Percentiles rank a stretch among this genome's conserved stretches.
Conservation (phyloP, 2,797 vertebrate species). For the Hoplostethus mediterraneus region DNA sequence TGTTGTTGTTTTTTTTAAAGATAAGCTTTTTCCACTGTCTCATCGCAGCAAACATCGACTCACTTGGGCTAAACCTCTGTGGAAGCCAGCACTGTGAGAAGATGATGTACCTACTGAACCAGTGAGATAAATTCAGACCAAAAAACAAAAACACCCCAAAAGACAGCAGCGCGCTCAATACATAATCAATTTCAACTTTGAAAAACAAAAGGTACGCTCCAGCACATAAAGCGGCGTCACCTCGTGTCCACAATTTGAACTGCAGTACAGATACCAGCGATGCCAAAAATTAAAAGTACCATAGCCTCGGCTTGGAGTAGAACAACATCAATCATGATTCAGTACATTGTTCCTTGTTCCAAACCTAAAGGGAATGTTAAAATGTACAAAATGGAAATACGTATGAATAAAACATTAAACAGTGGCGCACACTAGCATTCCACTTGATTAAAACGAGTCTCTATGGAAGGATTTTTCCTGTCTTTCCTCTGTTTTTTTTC, state of each 20-base stretch:
- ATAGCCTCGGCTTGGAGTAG: neutral
- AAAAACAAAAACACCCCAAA: no score
- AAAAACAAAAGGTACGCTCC: neutral
- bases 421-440: slow-evolving; percentile 17
- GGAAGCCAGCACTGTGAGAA: neutral
- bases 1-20: neutral
- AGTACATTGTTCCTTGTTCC: slow-evolving; percentile 10
- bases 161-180: slow-evolving; percentile 12
- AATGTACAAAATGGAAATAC: slow-evolving; percentile 38
- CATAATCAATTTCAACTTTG: neutral
- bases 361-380: slow-evolving; percentile 69
- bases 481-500: slow-evolving; percentile 50
- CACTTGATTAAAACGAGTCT: slow-evolving; percentile 37
- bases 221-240: slow-evolving; percentile 45
- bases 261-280: slow-evolving; percentile 20
- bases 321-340: slow-evolving; percentile 35
- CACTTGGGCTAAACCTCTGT: neutral
- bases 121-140: no score
- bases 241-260: slow-evolving; percentile 45
- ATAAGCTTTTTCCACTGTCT: neutral
- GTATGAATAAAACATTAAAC: slow-evolving; percentile 25
- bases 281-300: slow-evolving; percentile 12
- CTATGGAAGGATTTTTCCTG: slow-evolving; percentile 37
- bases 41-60: no score
- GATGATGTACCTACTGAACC: neutral